These are phyloP conservation scores for Lethenteron camtschaticum DNA, from an alignment of 2,113 vertebrate species.

Conservation along the genomic window DNA sequence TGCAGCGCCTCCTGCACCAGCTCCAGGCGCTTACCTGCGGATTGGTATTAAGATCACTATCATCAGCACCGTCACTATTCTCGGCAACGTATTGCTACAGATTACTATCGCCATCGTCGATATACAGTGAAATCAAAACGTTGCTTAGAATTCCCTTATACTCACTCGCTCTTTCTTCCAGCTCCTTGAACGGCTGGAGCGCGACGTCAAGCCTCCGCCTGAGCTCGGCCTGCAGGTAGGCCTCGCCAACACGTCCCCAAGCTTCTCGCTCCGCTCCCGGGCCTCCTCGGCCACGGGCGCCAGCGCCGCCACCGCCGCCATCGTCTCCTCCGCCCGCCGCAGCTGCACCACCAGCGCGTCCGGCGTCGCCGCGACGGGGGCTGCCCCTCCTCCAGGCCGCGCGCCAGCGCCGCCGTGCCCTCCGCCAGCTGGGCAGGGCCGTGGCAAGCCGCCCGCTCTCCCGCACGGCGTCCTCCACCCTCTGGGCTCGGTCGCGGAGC, in stretches of 20 bases:
- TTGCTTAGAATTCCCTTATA: neutral
- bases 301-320: constrained; percentile 66
- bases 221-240: constrained; percentile 78
- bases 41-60: neutral
- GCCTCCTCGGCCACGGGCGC: constrained; percentile 46
- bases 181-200: constrained; percentile 45
- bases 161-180: constrained; percentile 78
- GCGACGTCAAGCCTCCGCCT: constrained; percentile 62
- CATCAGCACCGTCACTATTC: no score
- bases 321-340: constrained; percentile 42
- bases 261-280: constrained; percentile 43
- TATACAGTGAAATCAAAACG: no score
- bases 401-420: constrained; percentile 39
- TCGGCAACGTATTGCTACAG: no score
- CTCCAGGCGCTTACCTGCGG: constrained; percentile 65
- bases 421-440: constrained; percentile 46
- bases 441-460: constrained; percentile 65
- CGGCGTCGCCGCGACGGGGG: constrained; percentile 58
- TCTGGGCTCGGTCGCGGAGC: constrained; percentile 45
- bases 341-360: constrained; percentile 61
- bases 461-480: constrained; percentile 63
- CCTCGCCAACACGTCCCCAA: constrained; percentile 68
- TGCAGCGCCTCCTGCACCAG: constrained; percentile 72
- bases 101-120: no score
- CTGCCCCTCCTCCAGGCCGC: constrained; percentile 39